Evolutionary conservation across 2,113 vertebrate genomes (phyloP).

Genomic region (Malaclemys terrapin): DNA sequence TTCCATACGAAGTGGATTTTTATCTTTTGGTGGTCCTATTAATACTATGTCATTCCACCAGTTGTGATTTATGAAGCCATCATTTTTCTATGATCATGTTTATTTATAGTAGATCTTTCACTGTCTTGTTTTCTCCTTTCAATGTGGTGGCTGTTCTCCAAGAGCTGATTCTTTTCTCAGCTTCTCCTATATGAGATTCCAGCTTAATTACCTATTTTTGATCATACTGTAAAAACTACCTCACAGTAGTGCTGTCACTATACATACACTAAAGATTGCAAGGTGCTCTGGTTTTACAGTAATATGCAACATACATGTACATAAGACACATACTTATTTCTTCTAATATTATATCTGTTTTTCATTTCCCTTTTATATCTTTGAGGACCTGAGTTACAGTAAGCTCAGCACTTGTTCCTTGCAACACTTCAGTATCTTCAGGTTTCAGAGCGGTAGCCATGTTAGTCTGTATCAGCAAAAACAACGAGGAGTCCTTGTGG

Average conservation of each 20-base stretch:
- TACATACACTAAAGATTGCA: background rate
- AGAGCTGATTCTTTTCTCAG: background rate
- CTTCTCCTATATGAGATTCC: background rate
- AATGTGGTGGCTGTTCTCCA: background rate
- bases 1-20: background rate
- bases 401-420: background rate
- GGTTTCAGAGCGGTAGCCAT: background rate
- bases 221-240: background rate
- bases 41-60: background rate
- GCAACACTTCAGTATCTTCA: background rate
- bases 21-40: background rate
- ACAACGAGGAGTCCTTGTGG: too few relatives aligned
- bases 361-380: background rate
- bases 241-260: too few relatives aligned
- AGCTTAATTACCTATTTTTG: background rate
- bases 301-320: background rate
- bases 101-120: background rate
- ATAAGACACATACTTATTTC: background rate
- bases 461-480: too few relatives aligned
- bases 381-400: background rate
- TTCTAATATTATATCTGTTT: background rate
- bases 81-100: background rate
- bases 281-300: background rate
- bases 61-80: background rate
- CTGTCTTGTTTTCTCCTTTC: background rate